Evolutionary conservation across 1,140 invertebrate species (phyloP).

Genomic region (Idris sp.): DNA sequence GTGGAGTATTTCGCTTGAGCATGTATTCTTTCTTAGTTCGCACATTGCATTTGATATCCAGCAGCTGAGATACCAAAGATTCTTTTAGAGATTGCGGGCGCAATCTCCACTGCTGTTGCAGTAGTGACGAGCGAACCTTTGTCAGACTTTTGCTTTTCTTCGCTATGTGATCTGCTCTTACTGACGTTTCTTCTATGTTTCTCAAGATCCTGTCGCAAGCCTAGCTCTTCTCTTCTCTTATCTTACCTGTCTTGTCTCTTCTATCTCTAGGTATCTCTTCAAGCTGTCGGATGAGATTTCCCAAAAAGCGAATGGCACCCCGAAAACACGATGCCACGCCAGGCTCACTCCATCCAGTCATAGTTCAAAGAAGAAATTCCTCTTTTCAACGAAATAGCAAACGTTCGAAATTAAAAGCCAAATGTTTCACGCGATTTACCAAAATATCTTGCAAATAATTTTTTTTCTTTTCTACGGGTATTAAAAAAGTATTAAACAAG

Average conservation of each 20-base stretch:
- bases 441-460: not conserved
- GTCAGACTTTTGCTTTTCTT: conserved; percentile 58
- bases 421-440: conserved; percentile 11
- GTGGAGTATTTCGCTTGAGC: conserved; percentile 52
- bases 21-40: conserved; percentile 56
- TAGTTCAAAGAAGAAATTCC: conserved; percentile 41
- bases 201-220: conserved; percentile 53
- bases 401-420: conserved; percentile 33
- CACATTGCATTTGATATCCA: conserved; percentile 57
- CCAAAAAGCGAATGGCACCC: conserved; percentile 67
- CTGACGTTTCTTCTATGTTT: conserved; percentile 62
- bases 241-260: conserved; percentile 62
- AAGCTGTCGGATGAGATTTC: conserved; percentile 72
- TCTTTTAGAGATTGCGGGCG: conserved; percentile 74
- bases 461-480: too few species aligned
- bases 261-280: conserved; percentile 63
- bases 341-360: conserved; percentile 25
- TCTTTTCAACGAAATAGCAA: conserved; percentile 22
- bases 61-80: conserved; percentile 74
- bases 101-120: conserved; percentile 69
- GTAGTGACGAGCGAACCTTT: conserved; percentile 72
- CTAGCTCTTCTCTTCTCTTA: conserved; percentile 45
- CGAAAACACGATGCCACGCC: conserved; percentile 53
- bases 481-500: too few species aligned
- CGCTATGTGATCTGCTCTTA: conserved; percentile 38